Base-by-base conservation (phyloP, 2,113 vertebrate genomes). In the Leptosomus discolor region DNA sequence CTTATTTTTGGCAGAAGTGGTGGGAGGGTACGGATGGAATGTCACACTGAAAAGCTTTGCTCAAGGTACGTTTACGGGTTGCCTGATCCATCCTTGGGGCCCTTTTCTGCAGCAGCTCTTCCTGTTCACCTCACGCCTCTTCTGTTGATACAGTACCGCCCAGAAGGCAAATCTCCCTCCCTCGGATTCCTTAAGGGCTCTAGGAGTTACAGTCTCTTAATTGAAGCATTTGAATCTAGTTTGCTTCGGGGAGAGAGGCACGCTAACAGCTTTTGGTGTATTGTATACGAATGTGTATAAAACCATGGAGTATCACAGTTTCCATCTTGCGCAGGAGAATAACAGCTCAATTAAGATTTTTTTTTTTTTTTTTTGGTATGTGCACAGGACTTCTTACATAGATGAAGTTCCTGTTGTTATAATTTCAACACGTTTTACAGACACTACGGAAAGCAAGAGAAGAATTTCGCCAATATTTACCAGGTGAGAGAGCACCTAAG, bases 31-130 rank as follows among this genome's bases (percentile, higher is more conserved):
- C 23, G 29, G n/a, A 56, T 68, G 43, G 84, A 91, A 92, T 8
- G 30, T 81, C 69, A 58, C 56, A 39, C 36, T 4, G 6, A 17
- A 95, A 94, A 87, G 34, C 61, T 91, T 92, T 82, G 69, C 84
- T 94, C 24, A 46, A 71, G 73, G 64, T 73, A 65, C 51, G 9
- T 43, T 39, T 21, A n/a, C 6, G 23, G n/a, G 51, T n/a, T 92
- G 20, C 37, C 57, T 5, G 54, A 74, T 92, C 83, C 86, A 91
- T 75, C 71, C 86, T 94, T 61, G 32, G 65, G 83, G 89, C 69
- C 64, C 54, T 74, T 70, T 68, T 12, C 45, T 43, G 83, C 71
- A 88, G 60, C 3, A 3, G 41, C 34, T 81, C 56, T 78, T 90
- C 80, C 83, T 82, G 77, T 45, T 89, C 68, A 74, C 89, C 64